Conservation (phyloP, 2,888 invertebrate genomes). For the Acanthococcus lagerstroemiae region DNA sequence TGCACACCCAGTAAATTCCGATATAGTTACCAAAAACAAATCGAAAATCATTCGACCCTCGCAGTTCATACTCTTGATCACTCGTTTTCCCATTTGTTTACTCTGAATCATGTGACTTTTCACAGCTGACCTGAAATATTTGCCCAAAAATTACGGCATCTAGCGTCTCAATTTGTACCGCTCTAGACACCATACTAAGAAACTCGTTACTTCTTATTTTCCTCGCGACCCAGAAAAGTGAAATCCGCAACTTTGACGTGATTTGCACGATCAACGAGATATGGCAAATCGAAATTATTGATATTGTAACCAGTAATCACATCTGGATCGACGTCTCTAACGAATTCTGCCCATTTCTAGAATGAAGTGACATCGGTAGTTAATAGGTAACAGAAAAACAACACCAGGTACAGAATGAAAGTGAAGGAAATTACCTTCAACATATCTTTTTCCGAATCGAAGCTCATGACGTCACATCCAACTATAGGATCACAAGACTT, state of each 20-base stretch:
- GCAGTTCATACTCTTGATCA: slow-evolving; percentile 90
- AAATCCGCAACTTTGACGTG: slow-evolving; percentile 74
- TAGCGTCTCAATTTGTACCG: no score
- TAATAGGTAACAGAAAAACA: neutral
- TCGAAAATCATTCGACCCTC: slow-evolving; percentile 97
- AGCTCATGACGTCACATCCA: slow-evolving; percentile 82
- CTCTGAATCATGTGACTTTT: slow-evolving; percentile 84
- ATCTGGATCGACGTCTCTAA: slow-evolving; percentile 91
- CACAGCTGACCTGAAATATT: slow-evolving; percentile 57
- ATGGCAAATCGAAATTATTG: slow-evolving; percentile 96
- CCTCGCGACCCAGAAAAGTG: slow-evolving; percentile 77
- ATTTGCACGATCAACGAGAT: slow-evolving; percentile 84
- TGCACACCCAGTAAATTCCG: neutral
- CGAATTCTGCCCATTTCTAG: slow-evolving; percentile 86
- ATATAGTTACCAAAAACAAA: slow-evolving; percentile 64
- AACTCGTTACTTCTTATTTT: slow-evolving; percentile 55
- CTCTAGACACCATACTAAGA: no score
- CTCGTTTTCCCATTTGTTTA: slow-evolving; percentile 92
- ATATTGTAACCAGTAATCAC: slow-evolving; percentile 99
- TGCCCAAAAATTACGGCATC: no score
- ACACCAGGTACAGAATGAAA: neutral
- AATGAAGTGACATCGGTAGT: slow-evolving; percentile 2
- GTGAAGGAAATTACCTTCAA: slow-evolving; percentile 45
- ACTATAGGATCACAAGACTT: slow-evolving; percentile 92
- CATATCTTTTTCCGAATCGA: slow-evolving; percentile 61